phyloP scores from a whole-genome alignment of 2,888 invertebrate species.

The Hipparchia sbordonii region DNA sequence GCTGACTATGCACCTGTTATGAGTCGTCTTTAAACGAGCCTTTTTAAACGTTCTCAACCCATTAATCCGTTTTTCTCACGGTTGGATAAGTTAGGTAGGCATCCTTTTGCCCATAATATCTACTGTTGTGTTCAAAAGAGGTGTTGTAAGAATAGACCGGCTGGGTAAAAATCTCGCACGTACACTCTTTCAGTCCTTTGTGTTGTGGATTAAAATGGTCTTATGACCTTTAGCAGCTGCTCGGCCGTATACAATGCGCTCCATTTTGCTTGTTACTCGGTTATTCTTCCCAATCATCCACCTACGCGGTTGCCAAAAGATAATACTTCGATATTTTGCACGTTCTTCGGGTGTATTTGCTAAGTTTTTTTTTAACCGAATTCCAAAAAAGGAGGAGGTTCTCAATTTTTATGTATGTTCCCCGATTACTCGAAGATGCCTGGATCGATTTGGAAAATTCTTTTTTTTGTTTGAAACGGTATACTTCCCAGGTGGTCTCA shows the following conservation, averaged over 20 bases:
- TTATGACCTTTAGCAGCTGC: conserved; percentile 15
- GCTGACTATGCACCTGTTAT: too few relatives aligned
- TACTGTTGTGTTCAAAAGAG: background rate
- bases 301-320: conserved; percentile 4
- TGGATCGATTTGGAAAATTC: too few relatives aligned
- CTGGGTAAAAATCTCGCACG: conserved; percentile 4
- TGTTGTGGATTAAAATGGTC: conserved; percentile 16
- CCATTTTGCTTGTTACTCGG: conserved; percentile 7
- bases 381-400: too few relatives aligned
- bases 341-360: background rate
- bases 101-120: background rate
- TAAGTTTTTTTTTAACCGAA: background rate
- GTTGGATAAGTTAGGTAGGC: background rate
- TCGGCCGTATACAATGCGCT: background rate
- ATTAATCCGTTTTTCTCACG: too few relatives aligned
- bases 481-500: too few relatives aligned
- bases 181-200: conserved; percentile 12
- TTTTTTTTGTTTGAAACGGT: too few relatives aligned
- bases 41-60: too few relatives aligned
- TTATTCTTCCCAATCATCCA: conserved; percentile 1
- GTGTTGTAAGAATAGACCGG: conserved; percentile 1
- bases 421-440: too few relatives aligned
- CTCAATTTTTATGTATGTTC: too few relatives aligned
- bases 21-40: too few relatives aligned
- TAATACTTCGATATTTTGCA: conserved; percentile 4